Base-by-base conservation (phyloP, 2,888 invertebrate species). In the Dicyrtomina minuta region DNA sequence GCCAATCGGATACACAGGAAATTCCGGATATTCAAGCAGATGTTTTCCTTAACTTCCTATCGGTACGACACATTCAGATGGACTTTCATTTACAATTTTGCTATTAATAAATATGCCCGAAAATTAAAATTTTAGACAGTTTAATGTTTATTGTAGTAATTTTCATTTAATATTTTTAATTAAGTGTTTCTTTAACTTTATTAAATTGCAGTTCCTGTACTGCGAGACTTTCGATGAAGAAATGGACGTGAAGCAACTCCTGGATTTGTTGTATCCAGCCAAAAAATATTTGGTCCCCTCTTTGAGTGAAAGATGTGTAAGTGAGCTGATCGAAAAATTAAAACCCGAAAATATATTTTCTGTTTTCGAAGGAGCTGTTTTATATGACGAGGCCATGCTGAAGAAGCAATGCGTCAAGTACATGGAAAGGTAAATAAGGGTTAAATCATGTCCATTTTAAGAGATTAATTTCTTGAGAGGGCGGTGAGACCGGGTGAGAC, bases 201-300 rank as follows among this genome's bases (percentile, higher is more conserved):
- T n/a, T n/a, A n/a, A n/a, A 22, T 53, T 53, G 12, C 51, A 53
- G 51, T 53, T 8, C 13, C 3, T 53, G 22, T 53, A 53, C 13
- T 53, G 51, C 17, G 51, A 53, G 4, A 22, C 51, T 53, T 53
- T 53, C 24, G 51, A 53, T 20, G 51, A 53, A 4, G 24, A 22
- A 4, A 53, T 53, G 12, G 51, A 13, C 4, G 51, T 53, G 17
- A 10, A 53, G 24, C 22, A 53, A 17, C 22, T 53, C 4, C 13
- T 53, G 51, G 51, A 53, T 22, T 53, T 53, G 13, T 24, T 53
- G 5, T 53, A 53, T 53, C 89, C 91, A 0, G 92, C 92, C 5
- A 92, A 92, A 79, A 92, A 92, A 79, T 93, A 93, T 83, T 91
- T 90, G 1, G 90, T 93, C 0, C 90, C 91, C 0, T 89, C 91